Percentiles rank a stretch among this genome's conserved stretches.
Conservation (phyloP, 1,140 invertebrate species). For the Cyrtorhinus lividipennis region DNA sequence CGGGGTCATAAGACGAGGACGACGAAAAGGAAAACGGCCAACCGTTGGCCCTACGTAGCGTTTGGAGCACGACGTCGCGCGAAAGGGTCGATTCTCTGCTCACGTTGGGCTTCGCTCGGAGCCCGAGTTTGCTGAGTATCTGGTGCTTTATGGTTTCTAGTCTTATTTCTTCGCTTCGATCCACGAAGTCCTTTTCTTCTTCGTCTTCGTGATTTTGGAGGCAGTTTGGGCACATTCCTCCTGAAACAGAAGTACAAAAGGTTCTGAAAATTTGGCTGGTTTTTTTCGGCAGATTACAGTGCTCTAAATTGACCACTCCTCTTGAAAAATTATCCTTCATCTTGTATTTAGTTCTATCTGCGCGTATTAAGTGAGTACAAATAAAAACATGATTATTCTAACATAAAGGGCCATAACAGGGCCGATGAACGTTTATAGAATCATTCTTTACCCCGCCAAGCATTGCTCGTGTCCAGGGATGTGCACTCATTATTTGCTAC, state of each 20-base stretch:
- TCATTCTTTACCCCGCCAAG: too few relatives aligned
- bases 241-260: slow-evolving; percentile 14
- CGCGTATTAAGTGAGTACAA: too few relatives aligned
- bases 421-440: too few relatives aligned
- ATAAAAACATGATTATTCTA: too few relatives aligned
- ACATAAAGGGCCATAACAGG: too few relatives aligned
- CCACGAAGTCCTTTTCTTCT: slow-evolving; percentile 7
- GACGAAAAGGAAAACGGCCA: slow-evolving; percentile 23
- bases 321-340: too few relatives aligned
- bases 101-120: slow-evolving; percentile 51
- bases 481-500: too few relatives aligned
- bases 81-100: slow-evolving; percentile 43
- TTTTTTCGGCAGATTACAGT: too few relatives aligned
- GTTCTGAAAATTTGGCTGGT: too few relatives aligned
- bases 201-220: slow-evolving; percentile 18
- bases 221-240: slow-evolving; percentile 21
- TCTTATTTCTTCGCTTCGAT: slow-evolving; percentile 33
- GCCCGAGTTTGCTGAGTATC: slow-evolving; percentile 55
- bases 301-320: too few relatives aligned
- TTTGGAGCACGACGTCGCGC: slow-evolving; percentile 50
- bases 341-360: too few relatives aligned
- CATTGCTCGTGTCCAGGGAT: too few relatives aligned
- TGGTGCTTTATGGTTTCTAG: slow-evolving; percentile 62
- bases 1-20: slow-evolving; percentile 30
- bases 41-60: slow-evolving; percentile 46